Conservation (phyloP, 1,140 invertebrate genomes). For the Papilio polyxenes region DNA sequence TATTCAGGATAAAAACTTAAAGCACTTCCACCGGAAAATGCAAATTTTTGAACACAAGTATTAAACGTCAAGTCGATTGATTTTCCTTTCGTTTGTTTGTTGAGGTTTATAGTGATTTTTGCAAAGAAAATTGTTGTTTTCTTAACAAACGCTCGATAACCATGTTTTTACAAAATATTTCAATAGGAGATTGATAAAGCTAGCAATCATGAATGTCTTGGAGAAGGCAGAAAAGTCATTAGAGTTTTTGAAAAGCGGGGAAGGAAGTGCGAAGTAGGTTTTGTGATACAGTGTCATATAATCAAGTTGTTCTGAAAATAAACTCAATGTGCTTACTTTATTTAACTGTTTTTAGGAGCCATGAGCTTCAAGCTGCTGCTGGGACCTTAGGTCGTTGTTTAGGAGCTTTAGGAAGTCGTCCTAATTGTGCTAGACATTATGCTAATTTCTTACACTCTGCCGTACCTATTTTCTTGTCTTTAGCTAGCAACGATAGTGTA, state of each 20-base stretch:
- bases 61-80: constrained; percentile 50
- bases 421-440: constrained; percentile 74
- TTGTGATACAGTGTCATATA: constrained; percentile 40
- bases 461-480: constrained; percentile 67
- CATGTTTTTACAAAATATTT: constrained; percentile 42
- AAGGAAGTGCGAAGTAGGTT: constrained; percentile 72
- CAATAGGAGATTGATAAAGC: constrained; percentile 41
- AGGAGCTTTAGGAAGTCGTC: constrained; percentile 70
- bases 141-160: constrained; percentile 35
- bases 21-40: neutral
- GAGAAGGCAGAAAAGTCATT: constrained; percentile 78
- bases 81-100: constrained; percentile 59
- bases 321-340: neutral
- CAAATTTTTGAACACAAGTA: constrained; percentile 45
- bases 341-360: constrained; percentile 59
- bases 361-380: constrained; percentile 74
- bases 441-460: constrained; percentile 72
- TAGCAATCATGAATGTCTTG: constrained; percentile 70
- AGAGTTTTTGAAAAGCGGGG: constrained; percentile 73
- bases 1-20: neutral
- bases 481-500: constrained; percentile 77
- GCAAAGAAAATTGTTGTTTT: constrained; percentile 44
- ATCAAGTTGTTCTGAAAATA: constrained; percentile 32
- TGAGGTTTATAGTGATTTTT: constrained; percentile 47
- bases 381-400: constrained; percentile 73